Base-by-base conservation (phyloP, 2,113 vertebrate species). In the Centrocercus urophasianus region DNA sequence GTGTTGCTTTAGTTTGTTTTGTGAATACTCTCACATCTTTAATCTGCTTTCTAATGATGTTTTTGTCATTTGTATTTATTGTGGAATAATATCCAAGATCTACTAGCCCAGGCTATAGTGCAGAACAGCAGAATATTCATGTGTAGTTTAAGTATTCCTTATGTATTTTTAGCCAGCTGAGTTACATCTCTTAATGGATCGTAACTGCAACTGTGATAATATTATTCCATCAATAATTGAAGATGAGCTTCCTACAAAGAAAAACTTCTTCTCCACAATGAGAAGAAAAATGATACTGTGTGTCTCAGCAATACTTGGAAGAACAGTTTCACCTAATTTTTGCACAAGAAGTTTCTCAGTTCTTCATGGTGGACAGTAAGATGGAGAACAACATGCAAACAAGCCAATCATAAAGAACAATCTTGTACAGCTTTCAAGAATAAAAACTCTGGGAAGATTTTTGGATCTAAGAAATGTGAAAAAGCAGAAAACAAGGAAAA, bases 201-300 rank as follows among this genome's bases (percentile, higher is more conserved):
- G 0, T 54, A 83, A 88, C 57, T 65, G 47, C n/a, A 34, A 81
- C 61, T 60, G 15, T 65, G 54, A 82, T 21, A 88, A 45, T 36
- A 83, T 32, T 79, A 73, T 59, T 80, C 30, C 12, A 91, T 80
- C 38, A 94, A 57, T 83, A 83, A 96, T 42, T 89, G 66, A 94
- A 65, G 30, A 70, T 6, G 8, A 89, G 47, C 8, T 13, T 71
- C 48, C 11, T 47, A 43, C 14, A 70, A 81, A 75, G 18, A 21
- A 90, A 80, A 89, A 89, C 9, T 38, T 38, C 36, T 38, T 85
- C 70, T 65, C 54, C 52, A 47, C 6, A 47, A n/a, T 15, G 7
- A 88, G 20, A 76, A 61, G 1, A 82, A 16, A 92, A 90, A 93
- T 3, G 0, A 40, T 73, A 7, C 69, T 70, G 50, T 32, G 40